These are phyloP conservation scores for Mesorhabditis sp. DNA, from an alignment of 2,888 invertebrate genomes.

Conservation along the genomic window DNA sequence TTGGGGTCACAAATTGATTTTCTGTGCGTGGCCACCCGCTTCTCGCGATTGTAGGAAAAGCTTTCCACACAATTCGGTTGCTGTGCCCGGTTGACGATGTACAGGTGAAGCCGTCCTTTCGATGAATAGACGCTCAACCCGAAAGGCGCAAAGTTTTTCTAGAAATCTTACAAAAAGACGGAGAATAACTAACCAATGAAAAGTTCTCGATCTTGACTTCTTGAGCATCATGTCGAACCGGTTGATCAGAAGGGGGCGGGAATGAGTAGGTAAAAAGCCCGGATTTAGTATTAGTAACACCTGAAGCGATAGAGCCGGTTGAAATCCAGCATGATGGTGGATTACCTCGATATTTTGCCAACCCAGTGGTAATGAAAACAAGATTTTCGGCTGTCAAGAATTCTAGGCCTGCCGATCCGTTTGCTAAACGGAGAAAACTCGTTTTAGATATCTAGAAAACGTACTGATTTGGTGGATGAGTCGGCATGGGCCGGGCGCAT, in stretches of 20 bases:
- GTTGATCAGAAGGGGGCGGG: neutral
- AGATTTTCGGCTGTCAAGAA: constrained; percentile 16
- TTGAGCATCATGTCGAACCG: neutral
- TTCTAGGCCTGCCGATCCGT: constrained; percentile 37
- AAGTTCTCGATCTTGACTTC: neutral
- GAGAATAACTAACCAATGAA: neutral
- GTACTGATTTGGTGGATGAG: constrained; percentile 30
- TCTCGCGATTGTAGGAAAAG: constrained; percentile 36
- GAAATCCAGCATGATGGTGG: neutral
- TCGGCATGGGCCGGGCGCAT: constrained; percentile 50
- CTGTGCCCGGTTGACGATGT: constrained; percentile 38
- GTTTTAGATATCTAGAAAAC: constrained; percentile 9
- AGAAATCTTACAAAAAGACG: constrained; percentile 8
- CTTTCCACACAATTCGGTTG: constrained; percentile 28
- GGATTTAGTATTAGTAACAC: neutral
- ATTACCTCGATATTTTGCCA: constrained; percentile 1
- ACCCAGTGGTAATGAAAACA: constrained; percentile 16
- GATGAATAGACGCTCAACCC: constrained; percentile 32
- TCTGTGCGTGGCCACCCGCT: constrained; percentile 28
- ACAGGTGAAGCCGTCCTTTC: constrained; percentile 38
- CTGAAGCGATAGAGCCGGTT: neutral
- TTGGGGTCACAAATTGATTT: constrained; percentile 35
- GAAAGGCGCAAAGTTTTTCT: constrained; percentile 37
- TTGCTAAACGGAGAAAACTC: constrained; percentile 21
- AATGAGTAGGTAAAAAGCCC: neutral